phyloP scores from a whole-genome alignment of 2,113 vertebrate genomes.

The Potamarius usumacintae region DNA sequence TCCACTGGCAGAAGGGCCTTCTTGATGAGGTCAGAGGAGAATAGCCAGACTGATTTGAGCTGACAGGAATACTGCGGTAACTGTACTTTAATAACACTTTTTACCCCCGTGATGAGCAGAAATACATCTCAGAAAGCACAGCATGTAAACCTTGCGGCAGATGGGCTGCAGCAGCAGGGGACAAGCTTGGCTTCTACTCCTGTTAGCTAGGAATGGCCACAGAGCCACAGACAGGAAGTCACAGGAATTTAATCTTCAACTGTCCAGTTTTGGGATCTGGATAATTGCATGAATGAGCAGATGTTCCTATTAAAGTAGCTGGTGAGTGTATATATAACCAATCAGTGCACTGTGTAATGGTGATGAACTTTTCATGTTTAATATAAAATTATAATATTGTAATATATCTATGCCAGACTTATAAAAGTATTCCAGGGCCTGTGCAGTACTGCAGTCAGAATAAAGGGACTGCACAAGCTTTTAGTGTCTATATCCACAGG shows the following conservation, averaged over 20 bases:
- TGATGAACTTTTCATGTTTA: neutral
- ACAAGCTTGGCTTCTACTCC: neutral
- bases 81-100: neutral
- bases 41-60: neutral
- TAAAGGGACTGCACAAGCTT: neutral
- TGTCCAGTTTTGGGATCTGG: neutral
- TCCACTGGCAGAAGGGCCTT: neutral
- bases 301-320: neutral
- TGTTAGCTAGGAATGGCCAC: neutral
- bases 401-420: neutral
- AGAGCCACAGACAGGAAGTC: neutral
- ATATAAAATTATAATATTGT: neutral
- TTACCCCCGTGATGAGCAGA: neutral
- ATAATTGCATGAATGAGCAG: neutral
- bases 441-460: neutral
- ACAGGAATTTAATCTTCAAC: neutral
- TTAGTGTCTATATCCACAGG: constrained; percentile 47
- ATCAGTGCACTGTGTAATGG: neutral
- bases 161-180: neutral
- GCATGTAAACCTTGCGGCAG: neutral
- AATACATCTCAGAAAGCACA: neutral
- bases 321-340: neutral
- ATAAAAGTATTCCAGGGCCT: neutral
- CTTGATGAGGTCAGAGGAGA: neutral
- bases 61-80: neutral